phyloP scores from a whole-genome alignment of 2,888 invertebrate species.

The Hyposoter dolosus region DNA sequence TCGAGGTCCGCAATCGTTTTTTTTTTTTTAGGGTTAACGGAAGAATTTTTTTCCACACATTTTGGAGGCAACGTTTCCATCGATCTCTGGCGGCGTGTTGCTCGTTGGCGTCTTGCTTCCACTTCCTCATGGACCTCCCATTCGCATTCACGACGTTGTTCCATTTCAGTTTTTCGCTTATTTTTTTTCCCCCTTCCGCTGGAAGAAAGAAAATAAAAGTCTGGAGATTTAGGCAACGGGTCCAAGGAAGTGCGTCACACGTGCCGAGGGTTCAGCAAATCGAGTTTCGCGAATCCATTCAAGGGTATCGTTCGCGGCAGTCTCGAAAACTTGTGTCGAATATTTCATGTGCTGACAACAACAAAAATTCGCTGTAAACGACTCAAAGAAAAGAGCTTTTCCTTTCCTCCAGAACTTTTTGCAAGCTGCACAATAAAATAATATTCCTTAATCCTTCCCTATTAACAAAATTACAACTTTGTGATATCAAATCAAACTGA shows the following conservation, averaged over 20 bases:
- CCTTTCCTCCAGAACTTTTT: background rate
- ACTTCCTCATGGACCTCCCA: background rate
- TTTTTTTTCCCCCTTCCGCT: background rate
- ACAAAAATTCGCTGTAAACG: background rate
- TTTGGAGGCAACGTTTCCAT: background rate
- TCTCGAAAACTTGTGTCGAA: background rate
- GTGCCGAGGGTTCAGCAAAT: background rate
- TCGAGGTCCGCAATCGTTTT: background rate
- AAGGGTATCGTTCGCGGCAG: background rate
- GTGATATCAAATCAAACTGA: no score
- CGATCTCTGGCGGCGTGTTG: background rate
- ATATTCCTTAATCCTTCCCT: background rate
- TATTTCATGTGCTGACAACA: background rate
- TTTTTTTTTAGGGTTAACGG: no score
- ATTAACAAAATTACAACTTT: no score
- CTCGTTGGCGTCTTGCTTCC: conserved; percentile 20
- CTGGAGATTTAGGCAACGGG: conserved; percentile 4
- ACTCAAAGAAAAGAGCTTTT: background rate
- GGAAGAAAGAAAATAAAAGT: background rate
- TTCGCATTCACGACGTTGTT: background rate
- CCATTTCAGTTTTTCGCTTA: background rate
- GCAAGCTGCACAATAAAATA: background rate
- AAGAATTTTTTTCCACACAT: background rate
- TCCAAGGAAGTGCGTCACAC: conserved; percentile 4
- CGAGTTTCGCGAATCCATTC: background rate